Base-by-base conservation (phyloP, 2,113 vertebrate species). In the Psophia crepitans region DNA sequence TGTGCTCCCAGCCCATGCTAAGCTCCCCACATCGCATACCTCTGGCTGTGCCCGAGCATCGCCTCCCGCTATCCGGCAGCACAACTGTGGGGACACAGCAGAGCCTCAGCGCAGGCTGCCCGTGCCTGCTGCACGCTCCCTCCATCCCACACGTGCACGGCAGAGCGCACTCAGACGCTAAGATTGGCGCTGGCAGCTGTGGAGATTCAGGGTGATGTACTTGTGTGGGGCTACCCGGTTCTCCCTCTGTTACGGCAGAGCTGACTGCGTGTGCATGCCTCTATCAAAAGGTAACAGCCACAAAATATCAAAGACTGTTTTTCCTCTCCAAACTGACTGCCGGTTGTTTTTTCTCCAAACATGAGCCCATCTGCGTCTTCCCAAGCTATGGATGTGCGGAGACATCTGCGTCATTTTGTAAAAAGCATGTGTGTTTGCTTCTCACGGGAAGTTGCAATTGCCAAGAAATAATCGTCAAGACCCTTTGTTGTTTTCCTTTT, bases 311-410 rank as follows among this genome's bases (percentile, higher is more conserved):
- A 43, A 80, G 77, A 11, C 48, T 68, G 60, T 9, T 96, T 91
- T 93, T 90, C 88, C 88, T 87, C 64, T 93, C 71, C 73, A 66
- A 33, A 56, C 27, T 63, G 81, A 21, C 57, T 90, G 91, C 41
- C 24, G 86, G 88, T 60, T 92, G 81, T 89, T 90, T 94, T 75
- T 74, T 74, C 56, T 78, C 90, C 68, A 95, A 85, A 94, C 77
- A 60, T 0, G 56, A 89, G 60, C 75, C 90, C 96, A 92, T 93
- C 96, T 96, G 95, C 0, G 2, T 58, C 92, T 93, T 92, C 76
- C 92, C 88, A 74, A 74, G 79, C 46, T 13, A 78, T n/a, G 82
- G 90, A 79, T 0, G 1, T 39, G 43, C 0, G 0, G 90, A 9
- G 46, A 94, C 56, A 88, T 77, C 83, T 93, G 90, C 4, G 43